Evolutionary conservation across 37 sponge, comb jelly and placozoan species (phyloP).

Genomic region (Dysidea cf. avara): DNA sequence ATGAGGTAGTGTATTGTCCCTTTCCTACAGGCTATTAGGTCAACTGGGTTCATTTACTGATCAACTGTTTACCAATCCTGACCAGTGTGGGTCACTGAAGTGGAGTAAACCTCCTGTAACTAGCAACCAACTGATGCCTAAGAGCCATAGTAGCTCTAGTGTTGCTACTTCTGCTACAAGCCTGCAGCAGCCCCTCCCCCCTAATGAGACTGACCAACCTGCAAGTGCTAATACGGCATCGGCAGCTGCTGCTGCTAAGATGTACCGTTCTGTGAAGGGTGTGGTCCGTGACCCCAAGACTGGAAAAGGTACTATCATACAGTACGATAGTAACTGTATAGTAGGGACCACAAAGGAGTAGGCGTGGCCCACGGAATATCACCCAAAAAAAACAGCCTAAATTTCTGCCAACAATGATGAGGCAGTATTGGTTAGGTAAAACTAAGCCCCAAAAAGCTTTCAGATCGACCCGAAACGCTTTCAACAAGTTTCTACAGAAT

Average conservation of each 20-base stretch:
- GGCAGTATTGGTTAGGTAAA: not conserved
- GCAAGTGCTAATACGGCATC: no score
- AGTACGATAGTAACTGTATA: no score
- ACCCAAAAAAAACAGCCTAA: not conserved
- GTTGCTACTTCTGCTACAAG: no score
- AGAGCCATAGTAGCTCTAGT: no score
- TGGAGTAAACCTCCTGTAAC: slow-evolving; percentile 58
- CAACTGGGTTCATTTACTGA: slow-evolving; percentile 70
- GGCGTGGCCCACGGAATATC: no score
- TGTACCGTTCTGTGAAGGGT: slow-evolving; percentile 67
- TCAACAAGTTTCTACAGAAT: no score
- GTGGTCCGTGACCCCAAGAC: slow-evolving; percentile 76
- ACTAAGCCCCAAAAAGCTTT: no score
- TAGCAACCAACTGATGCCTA: not conserved
- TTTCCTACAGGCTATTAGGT: slow-evolving; percentile 39
- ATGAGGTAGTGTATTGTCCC: not conserved
- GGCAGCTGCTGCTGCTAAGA: slow-evolving; percentile 1
- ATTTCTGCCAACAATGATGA: no score
- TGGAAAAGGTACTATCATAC: slow-evolving; percentile 96
- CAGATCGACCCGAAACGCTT: no score
- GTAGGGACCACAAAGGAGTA: no score
- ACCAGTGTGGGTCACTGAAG: slow-evolving; percentile 40
- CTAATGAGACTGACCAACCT: no score
- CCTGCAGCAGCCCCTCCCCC: no score
- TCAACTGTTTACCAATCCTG: slow-evolving; percentile 56